Evolutionary conservation across 2,888 invertebrate genomes (phyloP).

Genomic region (Sinelater perroti): DNA sequence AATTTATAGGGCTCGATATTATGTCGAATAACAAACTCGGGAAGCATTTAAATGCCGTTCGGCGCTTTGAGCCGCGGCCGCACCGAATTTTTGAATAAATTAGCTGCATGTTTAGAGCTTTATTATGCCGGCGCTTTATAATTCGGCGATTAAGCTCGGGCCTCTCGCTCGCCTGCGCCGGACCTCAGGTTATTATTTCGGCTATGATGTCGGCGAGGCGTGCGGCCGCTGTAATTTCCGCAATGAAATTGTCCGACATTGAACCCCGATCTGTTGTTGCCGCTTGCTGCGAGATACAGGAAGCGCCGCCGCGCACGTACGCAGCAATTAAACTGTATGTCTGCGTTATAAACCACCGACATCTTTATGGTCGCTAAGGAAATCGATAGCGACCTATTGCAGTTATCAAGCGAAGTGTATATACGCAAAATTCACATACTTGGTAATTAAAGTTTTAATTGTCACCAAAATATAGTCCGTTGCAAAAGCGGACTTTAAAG

Average conservation of each 20-base stretch:
- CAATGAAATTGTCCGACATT: conserved; percentile 15
- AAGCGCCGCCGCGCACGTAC: no score
- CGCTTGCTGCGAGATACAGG: no score
- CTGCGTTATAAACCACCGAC: no score
- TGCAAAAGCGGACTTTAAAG: no score
- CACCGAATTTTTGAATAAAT: conserved; percentile 24
- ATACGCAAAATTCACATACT: no score
- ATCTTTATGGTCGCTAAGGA: no score
- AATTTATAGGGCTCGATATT: conserved; percentile 22
- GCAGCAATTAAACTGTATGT: no score
- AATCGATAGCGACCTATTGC: no score
- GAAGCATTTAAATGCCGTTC: conserved; percentile 17
- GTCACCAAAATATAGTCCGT: no score
- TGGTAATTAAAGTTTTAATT: no score
- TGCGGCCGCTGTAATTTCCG: conserved; percentile 12
- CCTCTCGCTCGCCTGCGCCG: conserved; percentile 5
- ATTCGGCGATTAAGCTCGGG: conserved; percentile 23
- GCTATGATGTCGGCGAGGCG: conserved; percentile 13
- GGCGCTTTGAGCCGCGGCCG: conserved; percentile 18
- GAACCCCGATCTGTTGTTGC: no score
- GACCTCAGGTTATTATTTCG: conserved; percentile 21
- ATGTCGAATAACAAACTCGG: conserved; percentile 23
- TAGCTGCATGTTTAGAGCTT: conserved; percentile 20
- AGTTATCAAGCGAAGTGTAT: no score
- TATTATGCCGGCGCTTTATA: conserved; percentile 23